Base-by-base conservation (phyloP, 2,113 vertebrate genomes). In the Syrmaticus mikado region DNA sequence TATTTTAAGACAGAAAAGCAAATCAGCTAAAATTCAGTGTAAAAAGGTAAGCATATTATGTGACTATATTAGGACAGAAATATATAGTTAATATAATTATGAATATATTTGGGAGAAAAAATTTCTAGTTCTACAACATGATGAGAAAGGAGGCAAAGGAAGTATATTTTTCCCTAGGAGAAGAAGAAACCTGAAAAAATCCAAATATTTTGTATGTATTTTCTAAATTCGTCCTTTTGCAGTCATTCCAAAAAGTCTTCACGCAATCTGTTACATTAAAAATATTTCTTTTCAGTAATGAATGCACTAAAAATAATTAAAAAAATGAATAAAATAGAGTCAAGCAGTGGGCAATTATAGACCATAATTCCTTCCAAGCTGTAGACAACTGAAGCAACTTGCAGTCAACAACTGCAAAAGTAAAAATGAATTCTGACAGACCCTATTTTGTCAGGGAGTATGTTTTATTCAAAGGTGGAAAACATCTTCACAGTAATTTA, bases 291-390 rank as follows among this genome's bases (percentile, higher is more conserved):
- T 87, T 71, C n/a, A 45, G 25, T 72, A 36, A 3, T 55, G 87
- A 87, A 50, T 46, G 41, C 66, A 68, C 28, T 83, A 48, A 77
- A 92, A 85, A 94, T 82, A 87, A 48, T 20, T 9, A 91, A 80
- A 91, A 7, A 64, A 1, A n/a, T 8, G 9, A 65, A 81, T 78
- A 78, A 89, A 91, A 92, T 46, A 83, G 38, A 41, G 20, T 53
- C 13, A 91, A 91, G n/a, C 19, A 80, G 50, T 46, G 38, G 52
- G 32, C 92, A 94, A 71, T 91, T 91, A 89, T 48, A 94, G 82
- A 92, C 64, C 60, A 28, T 40, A 81, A 67, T 75, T 87, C 64
- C 71, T 91, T 93, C 74, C 72, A 67, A 85, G 50, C 25, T 0
- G 0, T 57, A 92, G 82, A 60, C 53, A 89, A 64, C 25, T 78